Conservation (phyloP, 2,113 vertebrate species). For the Collichthys lucidus region DNA sequence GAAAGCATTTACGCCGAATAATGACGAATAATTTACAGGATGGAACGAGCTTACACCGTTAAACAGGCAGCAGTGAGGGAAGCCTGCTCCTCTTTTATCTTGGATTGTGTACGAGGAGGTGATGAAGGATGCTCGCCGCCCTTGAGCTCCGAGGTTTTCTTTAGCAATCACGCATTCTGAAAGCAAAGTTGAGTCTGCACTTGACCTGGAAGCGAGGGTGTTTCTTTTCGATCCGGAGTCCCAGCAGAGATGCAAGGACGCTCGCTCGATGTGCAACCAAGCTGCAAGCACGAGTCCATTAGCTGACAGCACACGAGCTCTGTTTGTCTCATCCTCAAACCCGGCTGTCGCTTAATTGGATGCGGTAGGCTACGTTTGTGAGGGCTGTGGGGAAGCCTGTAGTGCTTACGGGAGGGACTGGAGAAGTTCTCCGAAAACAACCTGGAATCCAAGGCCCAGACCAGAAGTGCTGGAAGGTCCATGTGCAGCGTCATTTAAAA, state of each 20-base stretch:
- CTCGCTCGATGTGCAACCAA: constrained; percentile 2
- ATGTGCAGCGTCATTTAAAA: too few relatives aligned
- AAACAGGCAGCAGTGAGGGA: not conserved
- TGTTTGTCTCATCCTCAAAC: constrained; percentile 36
- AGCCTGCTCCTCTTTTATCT: not conserved
- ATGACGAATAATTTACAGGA: not conserved
- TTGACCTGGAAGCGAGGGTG: constrained; percentile 1
- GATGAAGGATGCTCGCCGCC: not conserved
- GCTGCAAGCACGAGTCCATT: constrained; percentile 42
- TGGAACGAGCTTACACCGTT: not conserved
- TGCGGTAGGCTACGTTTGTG: constrained; percentile 4
- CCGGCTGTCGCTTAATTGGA: constrained; percentile 51
- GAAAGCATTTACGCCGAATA: constrained; percentile 1
- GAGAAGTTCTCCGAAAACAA: not conserved
- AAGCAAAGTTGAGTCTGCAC: constrained; percentile 25
- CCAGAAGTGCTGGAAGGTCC: not conserved
- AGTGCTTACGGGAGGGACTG: not conserved
- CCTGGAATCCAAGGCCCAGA: too few relatives aligned
- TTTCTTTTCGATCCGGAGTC: constrained; percentile 23
- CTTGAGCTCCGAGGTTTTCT: not conserved
- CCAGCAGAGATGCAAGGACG: not conserved
- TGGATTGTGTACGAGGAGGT: not conserved
- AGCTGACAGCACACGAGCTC: constrained; percentile 22
- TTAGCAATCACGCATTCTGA: not conserved
- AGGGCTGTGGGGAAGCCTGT: not conserved